Conservation (phyloP, 2,113 vertebrate species). For the Dicrurus megarhynchus region DNA sequence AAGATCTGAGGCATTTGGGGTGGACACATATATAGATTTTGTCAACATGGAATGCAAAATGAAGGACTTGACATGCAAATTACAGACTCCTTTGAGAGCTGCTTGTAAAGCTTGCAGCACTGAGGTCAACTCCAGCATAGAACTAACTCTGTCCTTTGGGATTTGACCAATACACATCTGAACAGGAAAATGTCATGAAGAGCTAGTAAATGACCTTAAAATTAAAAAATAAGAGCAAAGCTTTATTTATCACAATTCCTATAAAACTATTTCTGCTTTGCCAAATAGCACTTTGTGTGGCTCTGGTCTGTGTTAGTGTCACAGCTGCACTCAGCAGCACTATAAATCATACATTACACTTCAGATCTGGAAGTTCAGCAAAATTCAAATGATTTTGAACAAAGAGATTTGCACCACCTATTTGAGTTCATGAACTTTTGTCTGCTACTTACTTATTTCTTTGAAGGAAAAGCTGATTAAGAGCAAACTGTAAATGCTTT, state of each 20-base stretch:
- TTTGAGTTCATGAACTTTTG: conserved; percentile 4
- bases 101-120: neutral
- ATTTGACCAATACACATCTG: neutral
- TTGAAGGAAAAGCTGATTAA: neutral
- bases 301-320: neutral
- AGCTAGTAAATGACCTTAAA: neutral
- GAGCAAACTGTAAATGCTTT: neutral
- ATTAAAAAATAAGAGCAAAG: neutral
- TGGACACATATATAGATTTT: neutral
- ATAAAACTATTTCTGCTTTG: neutral
- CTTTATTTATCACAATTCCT: neutral
- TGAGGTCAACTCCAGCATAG: neutral
- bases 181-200: neutral
- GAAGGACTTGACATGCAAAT: neutral
- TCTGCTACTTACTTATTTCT: neutral
- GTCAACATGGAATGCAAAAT: neutral
- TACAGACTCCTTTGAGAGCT: neutral
- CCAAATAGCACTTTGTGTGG: neutral
- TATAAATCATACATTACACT: neutral
- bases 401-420: neutral
- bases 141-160: neutral
- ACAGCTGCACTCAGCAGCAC: neutral
- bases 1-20: neutral
- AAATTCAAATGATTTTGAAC: neutral
- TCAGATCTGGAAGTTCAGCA: neutral